A percentile compares a stretch with the other conserved stretches of the same genome.
Evolutionary conservation across 2,888 invertebrate species (phyloP).

Genomic region (Mythimna ferrago): DNA sequence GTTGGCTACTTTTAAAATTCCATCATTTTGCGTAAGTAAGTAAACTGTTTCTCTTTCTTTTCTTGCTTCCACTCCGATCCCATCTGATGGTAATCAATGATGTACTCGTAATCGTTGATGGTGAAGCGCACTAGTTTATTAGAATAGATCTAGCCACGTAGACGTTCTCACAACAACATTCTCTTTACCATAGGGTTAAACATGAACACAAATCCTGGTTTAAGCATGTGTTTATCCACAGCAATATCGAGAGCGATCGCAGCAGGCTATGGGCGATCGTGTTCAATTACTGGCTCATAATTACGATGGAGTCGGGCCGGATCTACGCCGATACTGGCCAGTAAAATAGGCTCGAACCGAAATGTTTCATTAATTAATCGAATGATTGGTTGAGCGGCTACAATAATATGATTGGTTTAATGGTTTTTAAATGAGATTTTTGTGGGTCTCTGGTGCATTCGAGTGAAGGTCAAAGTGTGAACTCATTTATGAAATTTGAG

Average conservation of each 20-base stretch:
- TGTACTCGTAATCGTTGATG: too few species aligned
- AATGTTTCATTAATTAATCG: slow-evolving; percentile 43
- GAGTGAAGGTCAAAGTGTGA: too few species aligned
- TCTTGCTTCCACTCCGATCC: too few species aligned
- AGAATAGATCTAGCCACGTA: too few species aligned
- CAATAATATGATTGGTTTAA: slow-evolving; percentile 13
- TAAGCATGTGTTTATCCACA: slow-evolving; percentile 12
- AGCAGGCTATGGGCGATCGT: slow-evolving; percentile 34
- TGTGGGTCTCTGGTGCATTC: neutral
- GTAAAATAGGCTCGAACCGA: slow-evolving; percentile 15
- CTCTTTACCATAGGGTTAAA: neutral
- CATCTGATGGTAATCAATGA: too few species aligned
- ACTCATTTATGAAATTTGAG: too few species aligned
- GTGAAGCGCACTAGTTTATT: too few species aligned
- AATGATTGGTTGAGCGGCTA: slow-evolving; percentile 22
- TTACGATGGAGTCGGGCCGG: slow-evolving; percentile 31
- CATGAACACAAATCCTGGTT: neutral
- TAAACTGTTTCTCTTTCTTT: too few species aligned
- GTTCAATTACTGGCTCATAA: slow-evolving; percentile 54
- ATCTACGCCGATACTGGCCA: slow-evolving; percentile 21
- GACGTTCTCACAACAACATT: neutral
- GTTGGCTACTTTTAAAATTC: too few species aligned
- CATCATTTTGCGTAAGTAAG: too few species aligned
- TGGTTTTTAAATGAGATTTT: neutral
- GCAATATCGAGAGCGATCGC: slow-evolving; percentile 9